Evolutionary conservation across 1,140 invertebrate genomes (phyloP).

Genomic region (Brachionus sp.): DNA sequence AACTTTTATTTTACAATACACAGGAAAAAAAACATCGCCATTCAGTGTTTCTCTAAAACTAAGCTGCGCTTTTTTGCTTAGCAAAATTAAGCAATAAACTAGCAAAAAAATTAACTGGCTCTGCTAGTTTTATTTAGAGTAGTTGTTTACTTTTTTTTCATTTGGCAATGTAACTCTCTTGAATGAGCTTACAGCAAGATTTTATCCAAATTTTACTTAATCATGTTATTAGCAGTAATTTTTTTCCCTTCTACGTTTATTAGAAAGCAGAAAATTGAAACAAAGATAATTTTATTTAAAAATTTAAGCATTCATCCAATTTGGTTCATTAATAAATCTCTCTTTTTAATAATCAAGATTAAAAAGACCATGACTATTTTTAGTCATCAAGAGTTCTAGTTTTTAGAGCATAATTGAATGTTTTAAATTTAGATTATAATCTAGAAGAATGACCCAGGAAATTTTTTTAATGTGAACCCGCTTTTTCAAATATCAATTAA

Average conservation of each 20-base stretch:
- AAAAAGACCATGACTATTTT: neutral
- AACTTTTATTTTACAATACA: neutral
- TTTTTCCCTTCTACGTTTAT: too few species aligned
- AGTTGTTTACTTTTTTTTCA: neutral
- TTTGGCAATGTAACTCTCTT: neutral
- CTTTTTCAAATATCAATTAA: too few species aligned
- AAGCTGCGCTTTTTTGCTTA: neutral
- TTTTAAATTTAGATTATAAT: too few species aligned
- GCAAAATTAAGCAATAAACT: neutral
- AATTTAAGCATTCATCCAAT: neutral
- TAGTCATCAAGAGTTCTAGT: neutral
- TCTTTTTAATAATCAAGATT: neutral
- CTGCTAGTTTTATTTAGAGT: neutral
- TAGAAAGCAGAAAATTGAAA: neutral
- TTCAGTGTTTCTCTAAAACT: neutral
- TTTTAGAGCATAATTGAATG: too few species aligned
- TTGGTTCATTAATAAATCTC: neutral
- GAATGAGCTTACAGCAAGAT: neutral
- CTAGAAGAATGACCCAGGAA: too few species aligned
- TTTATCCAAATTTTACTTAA: neutral
- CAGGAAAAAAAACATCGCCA: conserved; percentile 18
- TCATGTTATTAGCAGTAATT: too few species aligned
- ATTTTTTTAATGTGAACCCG: too few species aligned
- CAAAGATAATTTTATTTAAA: neutral
- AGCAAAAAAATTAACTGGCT: neutral